phyloP scores from a whole-genome alignment of 1,140 invertebrate species.

The Drosophila mojavensis region DNA sequence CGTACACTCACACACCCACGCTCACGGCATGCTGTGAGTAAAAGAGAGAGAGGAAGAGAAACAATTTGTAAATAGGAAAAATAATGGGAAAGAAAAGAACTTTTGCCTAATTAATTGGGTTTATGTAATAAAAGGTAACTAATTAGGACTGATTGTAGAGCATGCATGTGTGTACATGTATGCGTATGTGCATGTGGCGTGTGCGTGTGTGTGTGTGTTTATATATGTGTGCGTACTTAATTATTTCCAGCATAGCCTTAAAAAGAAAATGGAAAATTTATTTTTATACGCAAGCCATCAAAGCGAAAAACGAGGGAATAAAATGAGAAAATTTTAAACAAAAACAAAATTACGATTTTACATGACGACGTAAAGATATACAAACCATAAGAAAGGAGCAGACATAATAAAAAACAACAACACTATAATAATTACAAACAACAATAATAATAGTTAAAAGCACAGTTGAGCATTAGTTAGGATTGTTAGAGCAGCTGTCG shows the following conservation, averaged over 20 bases:
- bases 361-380: background rate
- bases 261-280: slow-evolving; percentile 51
- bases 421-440: no score
- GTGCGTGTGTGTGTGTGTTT: background rate
- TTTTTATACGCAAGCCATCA: slow-evolving; percentile 61
- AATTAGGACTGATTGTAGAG: slow-evolving; percentile 36
- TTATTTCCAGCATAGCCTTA: slow-evolving; percentile 48
- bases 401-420: background rate
- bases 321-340: slow-evolving; percentile 17
- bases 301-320: slow-evolving; percentile 25
- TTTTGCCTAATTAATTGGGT: slow-evolving; percentile 8
- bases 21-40: background rate
- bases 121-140: slow-evolving; percentile 21
- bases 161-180: background rate
- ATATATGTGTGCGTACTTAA: slow-evolving; percentile 13
- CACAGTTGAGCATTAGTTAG: slow-evolving; percentile 24
- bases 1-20: slow-evolving; percentile 20
- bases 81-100: slow-evolving; percentile 20
- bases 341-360: slow-evolving; percentile 35
- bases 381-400: background rate
- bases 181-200: background rate
- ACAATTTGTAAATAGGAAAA: slow-evolving; percentile 31
- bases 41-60: background rate
- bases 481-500: slow-evolving; percentile 18
- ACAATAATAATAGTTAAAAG: background rate